Conservation (phyloP, 2,888 invertebrate genomes). For the Caradrina kadenii region DNA sequence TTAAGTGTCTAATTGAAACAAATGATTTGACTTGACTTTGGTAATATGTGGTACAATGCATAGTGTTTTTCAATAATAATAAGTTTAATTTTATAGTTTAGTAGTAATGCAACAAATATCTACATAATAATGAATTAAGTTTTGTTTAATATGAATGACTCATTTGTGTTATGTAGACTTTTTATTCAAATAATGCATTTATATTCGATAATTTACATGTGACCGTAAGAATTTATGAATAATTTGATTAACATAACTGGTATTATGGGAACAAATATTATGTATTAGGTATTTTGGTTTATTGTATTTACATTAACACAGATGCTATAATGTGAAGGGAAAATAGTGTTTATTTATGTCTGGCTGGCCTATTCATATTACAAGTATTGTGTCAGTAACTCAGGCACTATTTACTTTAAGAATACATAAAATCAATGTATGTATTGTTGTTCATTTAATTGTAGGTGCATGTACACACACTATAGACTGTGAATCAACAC, state of each 20-base stretch:
- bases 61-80: neutral
- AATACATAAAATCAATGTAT: too few species aligned
- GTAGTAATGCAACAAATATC: neutral
- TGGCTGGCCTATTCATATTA: too few species aligned
- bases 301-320: neutral
- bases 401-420: neutral
- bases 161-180: neutral
- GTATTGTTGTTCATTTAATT: too few species aligned
- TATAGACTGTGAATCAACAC: neutral
- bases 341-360: neutral
- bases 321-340: neutral
- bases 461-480: neutral
- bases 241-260: neutral
- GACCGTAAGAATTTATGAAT: neutral
- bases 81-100: too few species aligned
- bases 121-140: conserved; percentile 8
- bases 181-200: neutral
- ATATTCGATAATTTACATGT: neutral
- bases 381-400: too few species aligned
- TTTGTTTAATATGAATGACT: neutral
- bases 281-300: neutral
- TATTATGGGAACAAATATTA: neutral
- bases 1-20: too few species aligned
- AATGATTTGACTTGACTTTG: too few species aligned
- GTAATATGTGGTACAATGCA: neutral